Percentiles rank a stretch among this genome's conserved stretches.
Conservation (phyloP, 2,113 vertebrate genomes). For the Rhipidura dahli region DNA sequence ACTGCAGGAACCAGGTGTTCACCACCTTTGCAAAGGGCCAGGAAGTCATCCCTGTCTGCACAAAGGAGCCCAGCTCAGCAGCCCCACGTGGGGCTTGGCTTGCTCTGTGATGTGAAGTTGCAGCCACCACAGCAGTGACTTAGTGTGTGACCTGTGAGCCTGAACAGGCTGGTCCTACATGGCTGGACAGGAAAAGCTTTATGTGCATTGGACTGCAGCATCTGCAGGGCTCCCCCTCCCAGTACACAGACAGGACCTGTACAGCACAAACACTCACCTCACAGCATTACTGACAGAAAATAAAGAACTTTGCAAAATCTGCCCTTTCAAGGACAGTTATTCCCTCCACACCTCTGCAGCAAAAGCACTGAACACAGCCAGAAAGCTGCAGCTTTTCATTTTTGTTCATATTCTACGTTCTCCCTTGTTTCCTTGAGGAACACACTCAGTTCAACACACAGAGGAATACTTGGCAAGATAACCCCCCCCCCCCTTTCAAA, state of each 20-base stretch:
- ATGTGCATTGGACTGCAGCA: fast-evolving
- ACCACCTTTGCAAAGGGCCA: not conserved
- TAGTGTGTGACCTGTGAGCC: fast-evolving
- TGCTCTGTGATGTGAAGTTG: fast-evolving
- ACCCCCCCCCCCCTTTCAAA: not conserved
- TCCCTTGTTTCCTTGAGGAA: not conserved
- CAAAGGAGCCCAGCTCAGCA: not conserved
- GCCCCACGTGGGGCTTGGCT: fast-evolving
- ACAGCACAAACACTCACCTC: not conserved
- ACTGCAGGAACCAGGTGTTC: fast-evolving
- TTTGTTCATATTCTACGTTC: too few relatives aligned
- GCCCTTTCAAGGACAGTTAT: not conserved
- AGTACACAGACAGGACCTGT: not conserved
- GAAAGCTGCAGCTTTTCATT: not conserved
- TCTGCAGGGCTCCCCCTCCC: not conserved
- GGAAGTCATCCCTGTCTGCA: not conserved
- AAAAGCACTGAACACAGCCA: not conserved
- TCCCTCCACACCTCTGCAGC: not conserved
- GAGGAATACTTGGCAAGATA: not conserved
- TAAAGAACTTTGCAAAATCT: not conserved
- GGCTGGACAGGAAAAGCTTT: fast-evolving
- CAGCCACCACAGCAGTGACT: fast-evolving
- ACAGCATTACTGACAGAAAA: not conserved
- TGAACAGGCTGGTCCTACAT: fast-evolving
- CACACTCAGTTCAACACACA: not conserved